Evolutionary conservation across 1,140 invertebrate genomes (phyloP), one percentile per base, ranked within the genome.

Genomic region (Plutomurus gul): DNA sequence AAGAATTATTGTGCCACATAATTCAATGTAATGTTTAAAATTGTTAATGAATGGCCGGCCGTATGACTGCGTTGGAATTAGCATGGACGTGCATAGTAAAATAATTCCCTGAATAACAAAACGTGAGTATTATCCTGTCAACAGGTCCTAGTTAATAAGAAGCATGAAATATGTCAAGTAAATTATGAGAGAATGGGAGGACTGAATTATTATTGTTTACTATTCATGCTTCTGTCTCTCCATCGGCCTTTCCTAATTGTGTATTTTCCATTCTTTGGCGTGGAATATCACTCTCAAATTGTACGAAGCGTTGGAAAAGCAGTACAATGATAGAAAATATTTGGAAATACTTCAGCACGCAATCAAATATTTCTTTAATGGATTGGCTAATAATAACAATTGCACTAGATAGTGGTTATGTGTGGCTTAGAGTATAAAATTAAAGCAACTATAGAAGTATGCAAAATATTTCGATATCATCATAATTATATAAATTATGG

Each of bases 101-200:
- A n/a, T n/a, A n/a, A 65, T 36, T 36, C 56, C 10, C 56, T 65
- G 56, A 65, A 65, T 65, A 30, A 65, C 56, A 65, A 65, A 65
- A 65, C 56, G 56, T 65, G 56, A 27, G 25, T 65, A 65, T 65
- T 65, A 65, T 65, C 27, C 27, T 65, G 56, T 65, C 56, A 65
- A 30, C n/a, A 65, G 27, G 56, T 36, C 56, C 56, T 65, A 65
- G 56, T 65, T 65, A 65, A 65, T 65, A 65, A 65, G 25, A 65
- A 27, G 56, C 56, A 30, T 65, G 56, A 65, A 65, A 65, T 36
- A 65, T 65, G 25, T 27, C 27, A 13, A 18, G 56, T 65, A 65
- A 65, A 65, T 65, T 65, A 65, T 65, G 56, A 65, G 56, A 65
- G 56, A 56, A 56, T 56, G 51, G 25, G 51, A 25, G 25, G 51